Percentiles rank a stretch among this genome's conserved stretches.
Conservation (phyloP, 1,140 invertebrate species). For the Pentalonia nigronervosa region DNA sequence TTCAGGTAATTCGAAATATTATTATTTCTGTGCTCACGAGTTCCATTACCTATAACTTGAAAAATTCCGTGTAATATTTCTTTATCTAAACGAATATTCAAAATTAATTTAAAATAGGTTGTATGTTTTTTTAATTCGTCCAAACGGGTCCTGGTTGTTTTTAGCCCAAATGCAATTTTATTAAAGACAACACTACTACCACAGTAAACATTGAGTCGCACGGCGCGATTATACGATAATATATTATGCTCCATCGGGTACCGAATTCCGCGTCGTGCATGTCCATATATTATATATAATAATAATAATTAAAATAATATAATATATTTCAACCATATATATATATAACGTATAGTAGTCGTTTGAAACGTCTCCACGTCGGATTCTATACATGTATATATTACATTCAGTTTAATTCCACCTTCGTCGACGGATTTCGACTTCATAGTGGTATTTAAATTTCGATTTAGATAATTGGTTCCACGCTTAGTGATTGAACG, state of each 20-base stretch:
- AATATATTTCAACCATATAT: neutral
- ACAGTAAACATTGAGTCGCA: neutral
- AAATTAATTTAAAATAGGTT: neutral
- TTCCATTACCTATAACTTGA: neutral
- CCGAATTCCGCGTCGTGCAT: neutral
- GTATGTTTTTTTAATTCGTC: neutral
- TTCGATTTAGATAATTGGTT: slow-evolving; percentile 42
- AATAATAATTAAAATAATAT: neutral
- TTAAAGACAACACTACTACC: neutral
- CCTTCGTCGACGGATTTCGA: neutral
- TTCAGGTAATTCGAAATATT: neutral
- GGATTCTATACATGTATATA: neutral
- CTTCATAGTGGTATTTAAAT: slow-evolving; percentile 29
- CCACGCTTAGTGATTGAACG: neutral
- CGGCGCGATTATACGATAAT: neutral
- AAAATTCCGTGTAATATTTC: neutral
- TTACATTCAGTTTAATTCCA: neutral
- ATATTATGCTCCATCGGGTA: neutral
- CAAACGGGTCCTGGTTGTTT: neutral
- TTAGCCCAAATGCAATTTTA: neutral
- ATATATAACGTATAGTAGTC: neutral
- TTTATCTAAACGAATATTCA: neutral
- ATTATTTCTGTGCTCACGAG: neutral
- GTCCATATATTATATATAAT: neutral
- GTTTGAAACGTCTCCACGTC: neutral